These are phyloP conservation scores for Ametastegia equiseti DNA, from an alignment of 2,888 invertebrate species.

Conservation along the genomic window DNA sequence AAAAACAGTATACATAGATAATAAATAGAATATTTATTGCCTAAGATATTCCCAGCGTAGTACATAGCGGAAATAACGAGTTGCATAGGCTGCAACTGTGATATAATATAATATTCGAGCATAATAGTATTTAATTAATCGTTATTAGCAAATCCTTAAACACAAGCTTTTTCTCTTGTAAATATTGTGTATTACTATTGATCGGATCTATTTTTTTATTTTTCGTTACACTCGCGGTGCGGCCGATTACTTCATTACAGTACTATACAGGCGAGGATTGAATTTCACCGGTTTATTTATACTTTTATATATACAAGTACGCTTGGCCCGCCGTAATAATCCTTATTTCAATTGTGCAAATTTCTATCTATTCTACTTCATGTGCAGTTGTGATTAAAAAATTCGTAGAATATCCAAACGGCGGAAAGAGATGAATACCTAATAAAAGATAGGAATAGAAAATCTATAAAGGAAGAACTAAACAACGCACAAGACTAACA, in stretches of 20 bases:
- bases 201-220: background rate
- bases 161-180: slow-evolving; percentile 9
- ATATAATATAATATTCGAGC: slow-evolving; percentile 64
- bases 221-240: background rate
- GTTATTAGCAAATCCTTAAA: background rate
- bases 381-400: background rate
- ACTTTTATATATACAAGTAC: background rate
- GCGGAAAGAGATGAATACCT: background rate
- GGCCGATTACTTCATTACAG: slow-evolving; percentile 28
- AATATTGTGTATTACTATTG: slow-evolving; percentile 31
- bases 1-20: background rate
- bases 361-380: background rate
- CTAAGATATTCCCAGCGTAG: slow-evolving; percentile 52
- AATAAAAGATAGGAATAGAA: background rate
- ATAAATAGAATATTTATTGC: slow-evolving; percentile 54
- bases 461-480: background rate
- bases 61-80: slow-evolving; percentile 13
- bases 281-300: slow-evolving; percentile 13
- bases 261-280: slow-evolving; percentile 22
- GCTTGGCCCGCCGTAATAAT: background rate
- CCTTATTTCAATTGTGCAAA: background rate
- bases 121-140: slow-evolving; percentile 36
- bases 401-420: slow-evolving; percentile 16
- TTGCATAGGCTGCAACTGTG: slow-evolving; percentile 67
- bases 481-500: slow-evolving; percentile 65